Conservation (phyloP, 2,113 vertebrate genomes). For the Hystrix brachyura region DNA sequence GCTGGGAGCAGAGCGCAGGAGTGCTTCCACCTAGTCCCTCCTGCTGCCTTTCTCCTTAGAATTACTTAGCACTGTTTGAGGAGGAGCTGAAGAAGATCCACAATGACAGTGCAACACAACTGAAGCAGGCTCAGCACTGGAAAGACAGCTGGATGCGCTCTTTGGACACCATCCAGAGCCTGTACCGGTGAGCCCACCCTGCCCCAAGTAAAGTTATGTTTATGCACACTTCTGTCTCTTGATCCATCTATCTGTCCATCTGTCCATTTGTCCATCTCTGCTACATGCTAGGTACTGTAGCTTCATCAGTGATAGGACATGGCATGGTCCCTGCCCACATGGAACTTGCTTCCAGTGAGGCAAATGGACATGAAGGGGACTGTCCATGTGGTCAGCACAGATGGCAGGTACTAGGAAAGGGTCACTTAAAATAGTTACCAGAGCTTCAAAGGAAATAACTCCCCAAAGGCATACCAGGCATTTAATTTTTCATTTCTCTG, state of each 20-base stretch:
- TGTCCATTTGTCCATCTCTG: background rate
- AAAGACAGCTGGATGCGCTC: constrained; percentile 76
- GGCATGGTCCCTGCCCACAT: background rate
- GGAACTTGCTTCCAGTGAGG: background rate
- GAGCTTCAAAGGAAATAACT: background rate
- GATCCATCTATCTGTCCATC: background rate
- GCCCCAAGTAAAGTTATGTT: constrained; percentile 55
- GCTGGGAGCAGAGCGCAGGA: background rate
- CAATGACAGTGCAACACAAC: rapidly evolving
- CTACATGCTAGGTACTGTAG: background rate
- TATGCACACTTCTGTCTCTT: background rate
- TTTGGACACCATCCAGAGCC: constrained; percentile 48
- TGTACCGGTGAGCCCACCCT: background rate
- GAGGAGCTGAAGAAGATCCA: constrained; percentile 68
- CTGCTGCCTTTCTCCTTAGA: constrained; percentile 64
- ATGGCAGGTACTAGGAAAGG: background rate
- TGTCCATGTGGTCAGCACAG: background rate
- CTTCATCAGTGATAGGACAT: background rate
- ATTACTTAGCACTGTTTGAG: constrained; percentile 67
- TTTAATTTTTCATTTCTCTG: background rate
- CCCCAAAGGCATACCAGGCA: background rate
- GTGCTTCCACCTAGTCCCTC: background rate
- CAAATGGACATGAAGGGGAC: background rate
- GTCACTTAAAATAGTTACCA: background rate
- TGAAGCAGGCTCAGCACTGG: constrained; percentile 68